These are phyloP conservation scores for Molorchus minor DNA, from an alignment of 2,888 invertebrate species.

Conservation along the genomic window DNA sequence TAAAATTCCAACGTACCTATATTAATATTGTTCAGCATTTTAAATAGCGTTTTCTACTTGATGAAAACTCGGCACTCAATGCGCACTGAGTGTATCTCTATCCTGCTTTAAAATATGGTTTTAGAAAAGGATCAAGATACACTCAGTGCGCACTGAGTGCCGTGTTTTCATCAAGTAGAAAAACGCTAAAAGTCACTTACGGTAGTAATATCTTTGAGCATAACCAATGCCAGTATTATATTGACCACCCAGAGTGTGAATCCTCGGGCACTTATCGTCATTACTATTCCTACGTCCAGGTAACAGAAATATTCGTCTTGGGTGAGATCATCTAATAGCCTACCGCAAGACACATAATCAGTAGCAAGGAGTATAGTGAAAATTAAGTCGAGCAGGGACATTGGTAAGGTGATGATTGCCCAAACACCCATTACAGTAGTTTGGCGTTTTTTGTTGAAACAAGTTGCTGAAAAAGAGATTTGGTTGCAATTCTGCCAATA, in stretches of 20 bases:
- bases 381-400: conserved; percentile 5
- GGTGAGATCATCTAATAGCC: neutral
- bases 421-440: neutral
- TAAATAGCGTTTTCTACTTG: too few relatives aligned
- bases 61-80: too few relatives aligned
- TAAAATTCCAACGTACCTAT: too few relatives aligned
- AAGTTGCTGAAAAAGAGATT: conserved; percentile 6
- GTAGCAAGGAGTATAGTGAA: conserved; percentile 1
- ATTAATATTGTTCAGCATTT: too few relatives aligned
- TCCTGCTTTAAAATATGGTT: too few relatives aligned
- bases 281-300: neutral
- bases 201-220: neutral
- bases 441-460: conserved; percentile 7
- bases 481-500: too few relatives aligned
- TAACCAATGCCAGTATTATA: neutral
- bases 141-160: too few relatives aligned
- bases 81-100: too few relatives aligned
- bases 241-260: conserved; percentile 12
- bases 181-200: too few relatives aligned
- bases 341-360: conserved; percentile 5
- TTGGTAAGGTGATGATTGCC: neutral
- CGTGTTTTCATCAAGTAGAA: too few relatives aligned
- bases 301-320: conserved; percentile 5
- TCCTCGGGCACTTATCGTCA: conserved; percentile 10
- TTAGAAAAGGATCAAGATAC: too few relatives aligned